Evolutionary conservation across 2,113 vertebrate species (phyloP), one percentile per base, ranked within the genome.

Genomic region (Marmota monax): DNA sequence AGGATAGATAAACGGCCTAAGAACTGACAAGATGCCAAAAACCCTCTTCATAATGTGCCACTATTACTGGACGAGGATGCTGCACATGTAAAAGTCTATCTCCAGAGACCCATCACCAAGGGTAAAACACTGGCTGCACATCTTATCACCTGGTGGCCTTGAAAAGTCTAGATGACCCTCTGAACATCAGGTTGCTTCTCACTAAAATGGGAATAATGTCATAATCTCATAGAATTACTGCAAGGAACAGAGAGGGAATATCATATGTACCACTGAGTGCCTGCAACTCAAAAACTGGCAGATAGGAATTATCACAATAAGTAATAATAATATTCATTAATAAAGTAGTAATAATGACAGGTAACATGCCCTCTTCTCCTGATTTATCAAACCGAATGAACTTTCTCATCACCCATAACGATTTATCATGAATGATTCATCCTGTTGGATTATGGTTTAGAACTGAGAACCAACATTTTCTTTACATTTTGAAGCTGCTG

Each of bases 401-500:
- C 32, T 53, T 87, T 94, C 42, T 84, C 42, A 79, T 80, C 42
- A 20, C n/a, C 69, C 22, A 29, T 8, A 65, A 14, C 56, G 91
- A 65, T 63, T 61, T 32, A 82, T 96, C 65, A 67, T 20, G 5
- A 18, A 56, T 34, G 39, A 72, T 96, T 51, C n/a, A 67, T 85
- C 7, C 48, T 92, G 56, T 96, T 80, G 48, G 89, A 77, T 93
- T 78, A 89, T 65, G 90, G 39, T 39, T 91, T 84, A 7, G 48
- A 91, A 58, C 5, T 73, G 58, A 76, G 84, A 23, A 78, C 79
- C 58, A 65, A 69, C 65, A 48, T 93, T 95, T 45, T 29, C 84
- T 93, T 85, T 96, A 70, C 13, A 88, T 95, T 65, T 88, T 79
- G 13, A 67, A 72, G 7, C 56, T 95, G 12, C 37, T 67, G 37